Percentiles rank a stretch among this genome's conserved stretches.
Evolutionary conservation across 2,888 invertebrate genomes (phyloP).

Genomic region (Brachylomia viminalis): DNA sequence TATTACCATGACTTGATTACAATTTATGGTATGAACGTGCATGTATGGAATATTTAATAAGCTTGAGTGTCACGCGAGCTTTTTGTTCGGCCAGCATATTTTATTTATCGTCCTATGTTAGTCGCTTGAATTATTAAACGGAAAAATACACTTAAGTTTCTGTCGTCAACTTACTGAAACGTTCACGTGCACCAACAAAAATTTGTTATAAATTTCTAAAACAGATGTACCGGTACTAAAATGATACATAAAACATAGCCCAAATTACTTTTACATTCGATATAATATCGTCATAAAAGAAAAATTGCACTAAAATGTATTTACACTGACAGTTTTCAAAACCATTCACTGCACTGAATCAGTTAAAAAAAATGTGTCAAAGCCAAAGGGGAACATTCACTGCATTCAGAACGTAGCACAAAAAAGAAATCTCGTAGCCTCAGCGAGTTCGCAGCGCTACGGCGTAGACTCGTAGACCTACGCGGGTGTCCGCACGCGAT

Average conservation of each 20-base stretch:
- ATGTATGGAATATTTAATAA: conserved; percentile 50
- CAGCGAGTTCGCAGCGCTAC: conserved; percentile 75
- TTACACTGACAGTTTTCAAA: conserved; percentile 38
- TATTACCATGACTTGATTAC: conserved; percentile 40
- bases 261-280: conserved; percentile 58
- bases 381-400: conserved; percentile 57
- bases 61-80: conserved; percentile 39
- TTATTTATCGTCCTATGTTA: conserved; percentile 5
- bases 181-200: conserved; percentile 23
- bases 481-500: conserved; percentile 74
- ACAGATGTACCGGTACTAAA: conserved; percentile 49
- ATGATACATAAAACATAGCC: conserved; percentile 61
- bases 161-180: neutral
- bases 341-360: conserved; percentile 64
- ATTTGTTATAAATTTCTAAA: conserved; percentile 23
- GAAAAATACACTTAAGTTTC: conserved; percentile 12
- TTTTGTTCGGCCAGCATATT: conserved; percentile 15
- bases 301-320: conserved; percentile 34
- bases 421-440: conserved; percentile 64
- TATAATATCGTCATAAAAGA: conserved; percentile 39
- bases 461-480: conserved; percentile 77
- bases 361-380: conserved; percentile 58
- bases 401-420: conserved; percentile 54
- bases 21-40: conserved; percentile 20
- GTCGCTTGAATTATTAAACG: conserved; percentile 15